Base-by-base conservation (phyloP, 2,113 vertebrate species). In the Lepidothrix coronata region DNA sequence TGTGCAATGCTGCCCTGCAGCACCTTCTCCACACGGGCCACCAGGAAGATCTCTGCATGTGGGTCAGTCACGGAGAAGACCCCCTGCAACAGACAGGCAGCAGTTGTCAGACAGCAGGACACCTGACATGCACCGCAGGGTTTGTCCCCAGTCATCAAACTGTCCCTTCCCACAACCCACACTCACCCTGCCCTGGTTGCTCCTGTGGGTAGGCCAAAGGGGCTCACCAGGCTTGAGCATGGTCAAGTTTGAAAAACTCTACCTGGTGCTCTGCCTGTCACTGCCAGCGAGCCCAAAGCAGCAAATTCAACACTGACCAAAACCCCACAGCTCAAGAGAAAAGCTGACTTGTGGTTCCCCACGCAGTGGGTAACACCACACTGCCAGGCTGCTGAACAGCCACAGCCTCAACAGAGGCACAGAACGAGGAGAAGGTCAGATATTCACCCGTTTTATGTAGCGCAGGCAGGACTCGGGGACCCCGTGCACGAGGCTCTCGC, bases 11-110 rank as follows among this genome's bases (percentile, higher is more conserved):
- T 99, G 44, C 99, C 99, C 96, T 99, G 99, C 33, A 99, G 95
- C 48, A 99, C 99, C 95, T 99, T 99, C 97, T 99, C 99, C 68
- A 99, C 98, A 2, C 99, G 98, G 3, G 98, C 99, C 77, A 99
- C 98, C 77, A 99, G 98, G 96, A 99, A 99, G 95, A 99, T 99
- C 91, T 99, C 99, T 5, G 98, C 91, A 10, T 99, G 99, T 10
- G 99, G 99, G 96, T 99, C 98, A 1, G 99, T 99, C 88, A 99
- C 99, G 0, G 99, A 99, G 96, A 99, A 99, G 95, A 99, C 98
- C 5, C 98, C 99, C 99, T 99, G 92, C 28, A 95, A 81, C 2
- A 89, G 58, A 97, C 14, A 94, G 84, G 81, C 11, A 78, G 28
- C 5, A 62, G 39, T 9, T 28, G 74, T 93, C 74, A 97, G 80